Evolutionary conservation across 2,888 invertebrate species (phyloP), one percentile per base, ranked within the genome.

Genomic region (Nomada hirtipes): DNA sequence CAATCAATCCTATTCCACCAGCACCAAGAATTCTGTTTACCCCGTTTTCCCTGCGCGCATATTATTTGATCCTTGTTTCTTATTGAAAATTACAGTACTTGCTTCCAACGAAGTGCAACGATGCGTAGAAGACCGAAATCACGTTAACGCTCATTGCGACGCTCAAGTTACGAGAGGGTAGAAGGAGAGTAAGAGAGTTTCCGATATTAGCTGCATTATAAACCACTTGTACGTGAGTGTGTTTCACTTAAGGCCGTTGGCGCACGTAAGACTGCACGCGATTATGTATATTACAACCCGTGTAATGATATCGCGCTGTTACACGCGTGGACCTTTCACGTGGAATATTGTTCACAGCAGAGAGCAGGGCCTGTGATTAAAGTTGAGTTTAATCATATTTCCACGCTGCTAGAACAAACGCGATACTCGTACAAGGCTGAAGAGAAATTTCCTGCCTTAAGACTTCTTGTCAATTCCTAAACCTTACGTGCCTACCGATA

Each of bases 171-270:
- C 63, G 75, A 69, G 71, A 65, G 74, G 76, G 63, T 53, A 57
- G 53, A 52, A 72, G 57, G 20, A 9, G 13, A 26, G 57, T 10
- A 13, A 26, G 57, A 57, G 59, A 61, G 68, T 77, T 83, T 77
- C 63, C 60, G 60, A 82, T 85, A 85, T 88, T 87, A 88, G 78
- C 79, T 68, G 55, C 73, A 84, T 86, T 70, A 84, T 82, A 73
- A 79, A 70, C 75, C 76, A 85, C 76, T 85, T 83, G 68, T 79
- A 67, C 76, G 65, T 36, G 65, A 83, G 69, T 71, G 67, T 61
- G 60, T 79, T 83, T 82, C 79, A 72, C 75, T 83, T 65, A 63
- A 65, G 76, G 72, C 42, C 44, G 64, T 53, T 69, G 64, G 36
- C 55, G 55, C 63, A 59, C 63, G 29, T 71, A 75, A 79, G 75